Base-by-base conservation (phyloP, 2,113 vertebrate genomes). In the Ceyx melanurus region DNA sequence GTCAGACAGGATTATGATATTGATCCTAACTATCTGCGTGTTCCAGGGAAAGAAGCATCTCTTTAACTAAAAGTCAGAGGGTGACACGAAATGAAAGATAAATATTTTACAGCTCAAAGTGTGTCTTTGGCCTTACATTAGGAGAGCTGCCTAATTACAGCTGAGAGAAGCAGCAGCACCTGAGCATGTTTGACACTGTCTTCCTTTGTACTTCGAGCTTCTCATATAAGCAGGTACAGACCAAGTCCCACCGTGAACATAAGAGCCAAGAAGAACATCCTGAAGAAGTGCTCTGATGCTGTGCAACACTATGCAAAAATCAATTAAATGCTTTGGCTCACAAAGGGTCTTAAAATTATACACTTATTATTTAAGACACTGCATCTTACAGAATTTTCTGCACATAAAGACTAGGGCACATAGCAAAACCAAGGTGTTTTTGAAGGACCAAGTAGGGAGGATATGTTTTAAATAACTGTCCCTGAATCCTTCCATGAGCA, bases 1-100 rank as follows among this genome's bases (percentile, higher is more conserved):
- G 82, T 96, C 96, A 97, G 86, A 58, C 33, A 79, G 92, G 81
- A 95, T 95, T 96, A 94, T 91, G 70, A 94, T 95, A 94, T 96
- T 91, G 91, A 96, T 93, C 88, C 79, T 91, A 96, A 91, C 78
- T 80, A 65, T 68, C 60, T 90, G 82, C 77, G 71, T 33, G 57
- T 94, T 96, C 86, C 96, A 92, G 86, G 84, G 92, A 94, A 86
- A 85, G 81, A n/a, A 92, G 73, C 54, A 71, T 94, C 91, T 73
- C 86, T 96, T 92, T 94, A 95, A 92, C 91, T 94, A 88, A 90
- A 89, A 89, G 72, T 89, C 86, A 92, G 82, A 94, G 78, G 51
- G 72, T 91, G 91, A 94, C 89, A 94, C 81, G n/a, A 94, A 93
- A 92, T 72, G 85, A 91, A 94, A 95, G 93, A 91, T 90, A 92